Evolutionary conservation across 2,113 vertebrate genomes (phyloP).

Genomic region (Trogon surrucura): DNA sequence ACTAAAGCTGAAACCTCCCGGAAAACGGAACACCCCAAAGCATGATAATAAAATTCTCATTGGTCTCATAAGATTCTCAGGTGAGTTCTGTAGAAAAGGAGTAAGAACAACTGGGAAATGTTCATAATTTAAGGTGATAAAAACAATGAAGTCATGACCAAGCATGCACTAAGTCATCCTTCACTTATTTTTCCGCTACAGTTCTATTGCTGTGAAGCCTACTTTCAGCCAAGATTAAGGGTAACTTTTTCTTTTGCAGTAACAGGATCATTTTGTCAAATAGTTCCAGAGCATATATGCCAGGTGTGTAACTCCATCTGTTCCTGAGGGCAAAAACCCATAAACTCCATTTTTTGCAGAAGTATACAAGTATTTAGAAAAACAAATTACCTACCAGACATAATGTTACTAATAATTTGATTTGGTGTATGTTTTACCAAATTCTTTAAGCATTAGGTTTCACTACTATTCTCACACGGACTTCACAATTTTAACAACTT

Average conservation of each 20-base stretch:
- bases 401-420: not conserved
- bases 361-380: not conserved
- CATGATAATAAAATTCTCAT: not conserved
- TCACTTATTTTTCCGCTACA: not conserved
- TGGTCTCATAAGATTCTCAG: not conserved
- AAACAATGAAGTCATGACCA: not conserved
- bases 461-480: not conserved
- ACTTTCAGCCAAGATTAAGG: not conserved
- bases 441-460: not conserved
- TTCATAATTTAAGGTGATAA: not conserved
- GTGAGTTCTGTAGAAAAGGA: not conserved
- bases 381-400: not conserved
- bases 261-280: not conserved
- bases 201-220: not conserved
- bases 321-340: not conserved
- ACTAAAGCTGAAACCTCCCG: not conserved
- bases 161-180: not conserved
- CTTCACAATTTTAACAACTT: not conserved
- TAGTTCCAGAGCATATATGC: not conserved
- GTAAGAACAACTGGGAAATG: not conserved
- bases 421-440: not conserved
- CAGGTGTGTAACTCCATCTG: not conserved
- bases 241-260: not conserved
- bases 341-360: not conserved
- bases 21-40: not conserved